These are phyloP conservation scores for Cetoscarus ocellatus DNA, from an alignment of 2,797 vertebrate species.

Conservation along the genomic window DNA sequence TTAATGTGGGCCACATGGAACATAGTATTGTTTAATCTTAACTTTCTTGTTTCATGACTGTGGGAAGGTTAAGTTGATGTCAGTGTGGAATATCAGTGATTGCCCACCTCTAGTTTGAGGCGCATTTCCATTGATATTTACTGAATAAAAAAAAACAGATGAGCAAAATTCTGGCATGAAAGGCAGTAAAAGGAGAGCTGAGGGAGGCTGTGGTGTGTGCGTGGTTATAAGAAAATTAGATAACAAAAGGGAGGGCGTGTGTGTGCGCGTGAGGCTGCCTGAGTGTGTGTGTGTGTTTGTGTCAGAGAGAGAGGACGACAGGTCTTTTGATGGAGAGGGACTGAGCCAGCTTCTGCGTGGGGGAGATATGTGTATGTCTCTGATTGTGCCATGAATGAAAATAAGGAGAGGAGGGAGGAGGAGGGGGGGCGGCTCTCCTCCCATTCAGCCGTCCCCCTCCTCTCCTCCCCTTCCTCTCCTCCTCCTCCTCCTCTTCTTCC, in stretches of 20 bases:
- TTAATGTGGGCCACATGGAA: too few species aligned
- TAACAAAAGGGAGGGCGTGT: constrained; percentile 38
- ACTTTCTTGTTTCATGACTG: too few species aligned
- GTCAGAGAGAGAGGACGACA: constrained; percentile 3
- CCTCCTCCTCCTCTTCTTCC: constrained; percentile 20
- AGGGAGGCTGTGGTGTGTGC: constrained; percentile 18
- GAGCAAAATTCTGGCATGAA: constrained; percentile 56
- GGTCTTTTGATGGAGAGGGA: constrained; percentile 66
- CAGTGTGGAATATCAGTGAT: too few species aligned
- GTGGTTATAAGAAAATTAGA: constrained; percentile 59
- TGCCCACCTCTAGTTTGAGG: not conserved
- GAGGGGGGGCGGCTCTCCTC: constrained; percentile 55
- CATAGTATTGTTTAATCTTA: too few species aligned
- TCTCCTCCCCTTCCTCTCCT: not conserved
- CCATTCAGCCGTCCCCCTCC: constrained; percentile 55
- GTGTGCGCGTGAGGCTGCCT: constrained; percentile 15
- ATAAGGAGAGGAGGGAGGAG: constrained; percentile 66
- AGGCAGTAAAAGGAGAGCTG: constrained; percentile 44
- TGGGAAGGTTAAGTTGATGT: too few species aligned
- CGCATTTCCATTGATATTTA: constrained; percentile 10
- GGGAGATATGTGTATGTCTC: constrained; percentile 68
- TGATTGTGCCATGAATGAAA: constrained; percentile 88
- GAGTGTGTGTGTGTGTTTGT: constrained; percentile 6
- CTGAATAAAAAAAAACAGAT: constrained; percentile 44
- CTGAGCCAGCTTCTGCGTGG: constrained; percentile 66